Conservation (phyloP, 2,888 invertebrate species). For the Bugula neritina region DNA sequence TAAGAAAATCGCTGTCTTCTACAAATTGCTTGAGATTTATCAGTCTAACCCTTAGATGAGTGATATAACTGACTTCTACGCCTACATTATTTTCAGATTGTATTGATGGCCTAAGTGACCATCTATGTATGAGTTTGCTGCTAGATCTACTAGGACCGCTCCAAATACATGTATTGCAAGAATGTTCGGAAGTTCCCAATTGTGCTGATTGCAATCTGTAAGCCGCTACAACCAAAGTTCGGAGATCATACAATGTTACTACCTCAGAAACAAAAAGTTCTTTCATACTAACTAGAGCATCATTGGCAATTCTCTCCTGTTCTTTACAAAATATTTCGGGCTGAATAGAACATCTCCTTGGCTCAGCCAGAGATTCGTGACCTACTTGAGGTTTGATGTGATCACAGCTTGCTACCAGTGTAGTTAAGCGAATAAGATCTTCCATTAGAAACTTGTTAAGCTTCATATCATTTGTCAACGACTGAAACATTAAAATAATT, state of each 20-base stretch:
- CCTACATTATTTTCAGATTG: not conserved
- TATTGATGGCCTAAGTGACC: not conserved
- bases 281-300: not conserved
- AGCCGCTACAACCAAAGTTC: not conserved
- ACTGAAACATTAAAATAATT: not conserved
- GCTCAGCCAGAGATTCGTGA: not conserved
- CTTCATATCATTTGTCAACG: not conserved
- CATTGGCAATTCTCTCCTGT: not conserved
- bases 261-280: not conserved
- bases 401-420: constrained; percentile 24
- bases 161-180: not conserved
- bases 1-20: not conserved
- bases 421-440: constrained; percentile 11
- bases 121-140: not conserved
- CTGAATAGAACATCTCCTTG: not conserved
- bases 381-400: not conserved
- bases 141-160: not conserved
- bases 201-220: not conserved
- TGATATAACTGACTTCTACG: not conserved
- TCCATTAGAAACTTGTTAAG: not conserved
- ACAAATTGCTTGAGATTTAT: not conserved
- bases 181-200: not conserved
- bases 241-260: not conserved
- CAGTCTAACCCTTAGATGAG: constrained; percentile 12
- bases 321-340: not conserved